Base-by-base conservation (phyloP, 2,797 vertebrate species). In the Chaenodraco wilsoni region DNA sequence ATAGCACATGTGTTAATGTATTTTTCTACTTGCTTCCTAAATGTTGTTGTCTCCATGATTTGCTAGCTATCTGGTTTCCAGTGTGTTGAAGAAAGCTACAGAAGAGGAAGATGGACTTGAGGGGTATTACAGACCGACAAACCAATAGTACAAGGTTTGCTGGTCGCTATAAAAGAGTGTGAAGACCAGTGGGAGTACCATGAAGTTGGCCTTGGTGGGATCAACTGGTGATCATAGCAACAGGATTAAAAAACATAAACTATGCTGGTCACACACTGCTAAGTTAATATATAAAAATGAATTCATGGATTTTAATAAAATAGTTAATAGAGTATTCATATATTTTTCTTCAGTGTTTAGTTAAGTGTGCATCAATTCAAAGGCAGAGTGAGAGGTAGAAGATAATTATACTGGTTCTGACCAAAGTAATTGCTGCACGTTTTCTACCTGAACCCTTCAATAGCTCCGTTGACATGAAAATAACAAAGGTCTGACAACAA, bases 401-500 rank as follows among this genome's bases (percentile, higher is more conserved):
- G 37, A 62, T 64, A 48, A 80, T 72, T 55, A 71, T 56, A 19
- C 21, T 46, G 44, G 3, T 21, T 61, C 33, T 41, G 67, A 56
- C 27, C 37, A 33, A 61, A 74, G 59, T 44, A 81, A 66, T 54
- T 69, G 61, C 19, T 51, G 9, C 23, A 6, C 65, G 69, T 86
- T 89, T 71, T 77, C 71, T 63, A 74, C 65, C 68, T 69, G 51
- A 78, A 84, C 76, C 49, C 80, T 78, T 87, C 68, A 88, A 79
- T 66, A 77, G 82, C 19, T 69, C 13, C 33, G 13, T 66, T 84
- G 66, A 77, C 0, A 0, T 78, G 19, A 16, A 48, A 41, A 79
- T 77, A 92, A 95, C 91, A 93, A 93, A 65, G 70, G 75, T 76
- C 79, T 82, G 83, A 85, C 76, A 87, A 82, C 72, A 71, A 73